phyloP scores from a whole-genome alignment of 2,113 vertebrate genomes.

The Pseudolaguvia tuberculata region DNA sequence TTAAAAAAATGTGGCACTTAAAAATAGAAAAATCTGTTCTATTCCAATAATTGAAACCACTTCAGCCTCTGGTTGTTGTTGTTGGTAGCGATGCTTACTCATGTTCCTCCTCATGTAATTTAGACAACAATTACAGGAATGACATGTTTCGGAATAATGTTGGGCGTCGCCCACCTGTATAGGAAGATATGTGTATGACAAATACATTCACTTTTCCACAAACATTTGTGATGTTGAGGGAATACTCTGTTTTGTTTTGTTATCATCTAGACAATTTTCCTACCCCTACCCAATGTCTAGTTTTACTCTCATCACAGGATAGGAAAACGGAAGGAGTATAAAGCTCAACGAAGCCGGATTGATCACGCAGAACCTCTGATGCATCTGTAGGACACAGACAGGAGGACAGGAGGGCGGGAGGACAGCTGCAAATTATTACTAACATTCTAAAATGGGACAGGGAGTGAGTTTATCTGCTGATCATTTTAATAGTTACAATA shows the following conservation, averaged over 20 bases:
- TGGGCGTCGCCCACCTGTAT: slow-evolving; percentile 2
- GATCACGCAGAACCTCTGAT: slow-evolving; percentile 10
- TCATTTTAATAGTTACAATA: background rate
- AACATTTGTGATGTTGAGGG: slow-evolving; percentile 28
- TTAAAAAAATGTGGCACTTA: background rate
- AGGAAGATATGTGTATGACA: slow-evolving; percentile 9
- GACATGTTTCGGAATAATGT: slow-evolving; percentile 21
- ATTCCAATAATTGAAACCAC: background rate
- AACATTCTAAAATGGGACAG: slow-evolving; percentile 16
- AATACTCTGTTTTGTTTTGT: slow-evolving; percentile 13
- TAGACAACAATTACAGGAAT: background rate
- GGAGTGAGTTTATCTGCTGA: background rate
- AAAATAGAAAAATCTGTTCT: background rate
- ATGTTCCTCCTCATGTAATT: background rate
- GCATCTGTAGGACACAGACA: slow-evolving; percentile 12
- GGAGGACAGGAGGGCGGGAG: background rate
- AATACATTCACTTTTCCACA: slow-evolving; percentile 35
- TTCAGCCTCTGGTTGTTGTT: background rate
- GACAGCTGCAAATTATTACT: slow-evolving; percentile 3
- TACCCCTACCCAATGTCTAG: slow-evolving; percentile 4
- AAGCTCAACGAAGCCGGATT: background rate
- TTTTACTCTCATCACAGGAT: slow-evolving; percentile 2
- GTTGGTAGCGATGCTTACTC: background rate
- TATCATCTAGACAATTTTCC: slow-evolving; percentile 2
- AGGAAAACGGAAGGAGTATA: slow-evolving; percentile 24